Evolutionary conservation across 2,113 vertebrate genomes (phyloP), one percentile per base, ranked within the genome.

Genomic region (Sinocyclocheilus grahami): DNA sequence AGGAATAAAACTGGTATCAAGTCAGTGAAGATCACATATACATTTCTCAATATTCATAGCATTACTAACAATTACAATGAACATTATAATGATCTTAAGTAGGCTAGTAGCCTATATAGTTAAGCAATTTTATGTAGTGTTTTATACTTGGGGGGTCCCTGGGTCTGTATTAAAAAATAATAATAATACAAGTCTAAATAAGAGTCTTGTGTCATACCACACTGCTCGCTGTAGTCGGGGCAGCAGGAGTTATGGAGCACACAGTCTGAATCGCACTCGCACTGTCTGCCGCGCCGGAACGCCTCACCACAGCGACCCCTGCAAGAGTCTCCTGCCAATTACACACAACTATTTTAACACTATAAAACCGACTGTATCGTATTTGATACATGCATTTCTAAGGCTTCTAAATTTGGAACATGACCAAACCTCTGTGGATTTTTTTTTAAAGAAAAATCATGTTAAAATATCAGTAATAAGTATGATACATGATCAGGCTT

Each of bases 221-320:
- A 99, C 24, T 94, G 89, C 1, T 13, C 2, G 0, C n/a, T 55
- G 0, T 95, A 97, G 90, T 99, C 97, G 0, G 92, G 79, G 33
- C 97, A 99, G 83, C 97, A 99, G 75, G 96, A 96, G 90, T 92
- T 95, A 0, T 89, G 96, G 7, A 84, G 90, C 11, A 78, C 83
- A 62, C 97, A 99, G 0, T 94, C 90, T 0, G 90, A n/a, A 0
- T 98, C 97, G 5, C 97, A 99, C 78, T 97, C 96, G 1, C 97
- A 99, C 51, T 85, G 89, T 62, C 91, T 91, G 18, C 97, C 97
- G 55, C 97, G 92, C 16, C 88, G 85, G 51, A 97, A 98, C 16
- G 87, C 0, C 85, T 98, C 97, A 1, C 93, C 94, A 91, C 97
- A 99, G 77, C 96, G 96, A 71, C 97, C 97, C 90, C 85, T 92